A percentile compares a stretch with the other conserved stretches of the same genome.
Evolutionary conservation across 2,113 vertebrate species (phyloP).

Genomic region (Bagarius yarrelli): DNA sequence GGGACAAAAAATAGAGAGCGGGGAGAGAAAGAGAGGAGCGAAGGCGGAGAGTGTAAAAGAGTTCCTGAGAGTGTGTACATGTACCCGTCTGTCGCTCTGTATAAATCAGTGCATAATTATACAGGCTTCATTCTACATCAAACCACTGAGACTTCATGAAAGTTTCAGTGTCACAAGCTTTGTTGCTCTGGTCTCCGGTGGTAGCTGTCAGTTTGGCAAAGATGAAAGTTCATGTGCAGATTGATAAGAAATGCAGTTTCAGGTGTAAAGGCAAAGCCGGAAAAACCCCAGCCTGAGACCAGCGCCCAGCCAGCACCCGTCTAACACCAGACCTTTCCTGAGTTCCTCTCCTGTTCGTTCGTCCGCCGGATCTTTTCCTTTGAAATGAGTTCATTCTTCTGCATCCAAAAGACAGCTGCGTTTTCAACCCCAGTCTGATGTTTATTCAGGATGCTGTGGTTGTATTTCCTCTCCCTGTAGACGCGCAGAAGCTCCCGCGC

Average conservation of each 20-base stretch:
- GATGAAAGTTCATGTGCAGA: slow-evolving; percentile 21
- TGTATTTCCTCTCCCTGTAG: neutral
- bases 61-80: neutral
- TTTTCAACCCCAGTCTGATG: neutral
- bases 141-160: slow-evolving; percentile 17
- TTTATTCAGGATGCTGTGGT: neutral
- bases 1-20: too few relatives aligned
- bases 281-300: too few relatives aligned
- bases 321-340: neutral
- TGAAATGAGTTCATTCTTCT: neutral
- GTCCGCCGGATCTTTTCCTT: neutral
- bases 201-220: slow-evolving; percentile 25
- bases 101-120: neutral
- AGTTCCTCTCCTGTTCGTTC: neutral
- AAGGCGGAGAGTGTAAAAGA: neutral
- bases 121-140: neutral
- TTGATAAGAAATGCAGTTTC: slow-evolving; percentile 35
- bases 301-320: too few relatives aligned
- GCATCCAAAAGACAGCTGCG: too few relatives aligned
- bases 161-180: slow-evolving; percentile 22
- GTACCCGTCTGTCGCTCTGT: neutral
- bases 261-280: slow-evolving; percentile 22
- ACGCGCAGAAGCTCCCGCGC: slow-evolving; percentile 1
- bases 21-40: neutral
- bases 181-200: neutral